Percentiles rank a stretch among this genome's conserved stretches.
Evolutionary conservation across 2,888 invertebrate species (phyloP).

Genomic region (Oscheius sp.): DNA sequence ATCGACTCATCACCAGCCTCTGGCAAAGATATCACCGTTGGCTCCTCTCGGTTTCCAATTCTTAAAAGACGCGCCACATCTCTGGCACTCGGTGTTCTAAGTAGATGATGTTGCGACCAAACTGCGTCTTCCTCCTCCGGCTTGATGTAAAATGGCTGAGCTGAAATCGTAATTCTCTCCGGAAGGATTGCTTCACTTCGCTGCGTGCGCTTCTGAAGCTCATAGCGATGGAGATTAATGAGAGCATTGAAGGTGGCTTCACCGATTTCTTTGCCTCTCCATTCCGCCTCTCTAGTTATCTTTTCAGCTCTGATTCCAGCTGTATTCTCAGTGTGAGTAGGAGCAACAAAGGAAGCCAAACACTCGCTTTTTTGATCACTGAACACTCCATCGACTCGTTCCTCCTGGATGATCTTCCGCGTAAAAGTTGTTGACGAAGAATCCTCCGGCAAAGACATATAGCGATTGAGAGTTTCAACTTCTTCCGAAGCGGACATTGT

Average conservation of each 20-base stretch:
- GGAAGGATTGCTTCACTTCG: slow-evolving; percentile 43
- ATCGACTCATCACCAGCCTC: slow-evolving; percentile 57
- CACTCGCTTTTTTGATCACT: background rate
- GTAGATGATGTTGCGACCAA: slow-evolving; percentile 44
- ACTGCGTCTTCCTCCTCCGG: slow-evolving; percentile 54
- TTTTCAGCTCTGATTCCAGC: background rate
- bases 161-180: slow-evolving; percentile 55
- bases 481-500: slow-evolving; percentile 54
- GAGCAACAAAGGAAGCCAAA: background rate
- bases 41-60: slow-evolving; percentile 34
- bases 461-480: slow-evolving; percentile 43
- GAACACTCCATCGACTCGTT: background rate
- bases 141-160: slow-evolving; percentile 48
- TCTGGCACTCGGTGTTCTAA: slow-evolving; percentile 30
- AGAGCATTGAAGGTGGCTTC: slow-evolving; percentile 50
- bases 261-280: slow-evolving; percentile 31
- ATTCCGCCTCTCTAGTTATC: slow-evolving; percentile 19
- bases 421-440: slow-evolving; percentile 2
- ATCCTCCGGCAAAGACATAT: slow-evolving; percentile 41
- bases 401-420: background rate
- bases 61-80: slow-evolving; percentile 29
- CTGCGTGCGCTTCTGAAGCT: slow-evolving; percentile 47
- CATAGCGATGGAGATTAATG: slow-evolving; percentile 57
- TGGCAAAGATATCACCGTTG: slow-evolving; percentile 35
- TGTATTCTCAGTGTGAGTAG: slow-evolving; percentile 3